These are phyloP conservation scores for Salvelinus sp. DNA, from an alignment of 2,113 vertebrate genomes.

Conservation along the genomic window DNA sequence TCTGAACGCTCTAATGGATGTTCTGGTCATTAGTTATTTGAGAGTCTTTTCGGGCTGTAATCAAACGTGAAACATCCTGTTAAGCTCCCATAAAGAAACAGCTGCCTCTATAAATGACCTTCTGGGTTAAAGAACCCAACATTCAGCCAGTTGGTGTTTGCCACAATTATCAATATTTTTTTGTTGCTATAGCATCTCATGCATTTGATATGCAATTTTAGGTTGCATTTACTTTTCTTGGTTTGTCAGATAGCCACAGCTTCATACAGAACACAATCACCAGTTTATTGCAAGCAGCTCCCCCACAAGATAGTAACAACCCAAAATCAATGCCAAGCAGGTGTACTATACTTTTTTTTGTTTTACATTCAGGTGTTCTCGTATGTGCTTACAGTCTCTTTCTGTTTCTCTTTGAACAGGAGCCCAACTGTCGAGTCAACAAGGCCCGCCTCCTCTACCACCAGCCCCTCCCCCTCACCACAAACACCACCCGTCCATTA, in stretches of 20 bases:
- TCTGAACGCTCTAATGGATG: constrained; percentile 90
- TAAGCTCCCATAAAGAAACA: constrained; percentile 96
- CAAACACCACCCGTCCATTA: constrained; percentile 93
- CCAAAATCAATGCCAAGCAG: background rate
- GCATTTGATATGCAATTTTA: constrained; percentile 56
- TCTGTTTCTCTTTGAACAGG: constrained; percentile 41
- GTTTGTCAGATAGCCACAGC: constrained; percentile 22
- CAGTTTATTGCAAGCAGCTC: constrained; percentile 14
- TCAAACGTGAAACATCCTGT: constrained; percentile 95
- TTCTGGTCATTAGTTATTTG: constrained; percentile 96
- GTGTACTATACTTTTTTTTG: background rate
- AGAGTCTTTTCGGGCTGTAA: constrained; percentile 92
- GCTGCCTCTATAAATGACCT: constrained; percentile 95
- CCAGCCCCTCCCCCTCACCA: constrained; percentile 89
- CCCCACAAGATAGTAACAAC: background rate
- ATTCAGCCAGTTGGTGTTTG: constrained; percentile 71
- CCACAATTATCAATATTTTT: constrained; percentile 62
- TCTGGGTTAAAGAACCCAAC: constrained; percentile 87
- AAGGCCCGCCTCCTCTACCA: constrained; percentile 89
- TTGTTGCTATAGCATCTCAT: constrained; percentile 57
- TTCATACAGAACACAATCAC: constrained; percentile 34
- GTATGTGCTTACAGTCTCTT: constrained; percentile 40
- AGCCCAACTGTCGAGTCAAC: constrained; percentile 89
- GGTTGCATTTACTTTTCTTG: constrained; percentile 62
- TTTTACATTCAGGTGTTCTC: constrained; percentile 12